phyloP scores from a whole-genome alignment of 2,888 invertebrate genomes.

The Creontiades dilutus region DNA sequence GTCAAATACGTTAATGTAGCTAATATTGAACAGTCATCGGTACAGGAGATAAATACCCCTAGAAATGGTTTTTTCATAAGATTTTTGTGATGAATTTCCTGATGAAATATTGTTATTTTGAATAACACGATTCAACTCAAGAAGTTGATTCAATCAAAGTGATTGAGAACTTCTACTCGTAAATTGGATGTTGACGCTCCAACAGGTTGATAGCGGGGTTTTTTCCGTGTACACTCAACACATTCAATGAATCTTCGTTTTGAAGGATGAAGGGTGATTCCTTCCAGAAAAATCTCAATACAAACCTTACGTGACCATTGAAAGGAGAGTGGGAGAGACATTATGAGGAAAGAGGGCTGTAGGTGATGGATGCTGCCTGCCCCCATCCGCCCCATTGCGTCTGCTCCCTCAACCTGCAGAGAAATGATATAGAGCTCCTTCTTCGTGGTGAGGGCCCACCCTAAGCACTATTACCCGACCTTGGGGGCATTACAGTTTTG shows the following conservation, averaged over 20 bases:
- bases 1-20: too few relatives aligned
- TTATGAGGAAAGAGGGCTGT: conserved; percentile 27
- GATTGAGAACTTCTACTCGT: too few relatives aligned
- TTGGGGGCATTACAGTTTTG: conserved; percentile 17
- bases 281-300: conserved; percentile 12
- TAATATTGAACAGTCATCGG: too few relatives aligned
- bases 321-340: conserved; percentile 26
- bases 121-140: too few relatives aligned
- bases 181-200: neutral
- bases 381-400: conserved; percentile 10
- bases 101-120: too few relatives aligned
- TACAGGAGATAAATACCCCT: too few relatives aligned
- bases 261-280: neutral
- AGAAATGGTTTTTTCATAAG: too few relatives aligned
- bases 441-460: conserved; percentile 2
- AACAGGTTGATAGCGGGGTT: neutral
- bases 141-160: too few relatives aligned
- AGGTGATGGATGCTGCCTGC: conserved; percentile 13
- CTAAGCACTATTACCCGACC: neutral
- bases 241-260: neutral
- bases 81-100: too few relatives aligned
- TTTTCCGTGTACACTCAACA: neutral
- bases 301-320: conserved; percentile 15
- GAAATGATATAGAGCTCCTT: conserved; percentile 20
- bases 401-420: conserved; percentile 22